Base-by-base conservation (phyloP, 2,797 vertebrate species). In the Paramormyrops hopkinsi region DNA sequence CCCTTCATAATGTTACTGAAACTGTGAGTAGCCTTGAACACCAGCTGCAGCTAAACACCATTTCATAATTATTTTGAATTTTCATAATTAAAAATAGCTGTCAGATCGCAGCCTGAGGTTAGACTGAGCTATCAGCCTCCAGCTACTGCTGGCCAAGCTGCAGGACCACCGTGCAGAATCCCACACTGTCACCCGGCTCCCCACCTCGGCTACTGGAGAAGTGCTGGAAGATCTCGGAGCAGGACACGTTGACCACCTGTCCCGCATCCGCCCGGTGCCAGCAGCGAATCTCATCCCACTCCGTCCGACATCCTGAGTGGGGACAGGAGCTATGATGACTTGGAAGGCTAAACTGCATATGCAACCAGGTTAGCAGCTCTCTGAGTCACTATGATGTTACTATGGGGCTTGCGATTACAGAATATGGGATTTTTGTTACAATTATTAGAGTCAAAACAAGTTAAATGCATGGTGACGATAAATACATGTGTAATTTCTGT, bases 211-310 rank as follows among this genome's bases (percentile, higher is more conserved):
- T 95, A 88, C 93, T 96, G 92, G 96, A 97, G 90, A 97, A 96
- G 93, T 96, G 96, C 93, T 96, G 95, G 89, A 97, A 97, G 88
- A 97, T 94, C 17, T 92, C 95, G 0, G 96, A 95, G 87, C 97
- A 97, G 50, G 97, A 96, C 7, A 97, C 92, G 82, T 96, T 96
- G 89, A 97, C 94, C 90, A 97, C 93, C 90, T 97, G 96, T 4
- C 97, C 96, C 3, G 95, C 92, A 1, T 95, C 91, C 4, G 96
- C 95, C 92, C 92, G 93, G 51, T 91, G 94, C 97, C 97, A 98
- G 91, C 97, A 98, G 17, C 93, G 94, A 3, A 97, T 94, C 19
- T 95, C 95, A 3, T 98, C 97, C 97, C 97, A 98, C n/a, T 97
- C 94, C 0, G 95, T 96, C 88, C 92, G 83, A 48, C 97, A 98